Percentiles rank a stretch among this genome's conserved stretches.
Evolutionary conservation across 2,113 vertebrate species (phyloP).

Genomic region (Sakesphorus luctuosus): DNA sequence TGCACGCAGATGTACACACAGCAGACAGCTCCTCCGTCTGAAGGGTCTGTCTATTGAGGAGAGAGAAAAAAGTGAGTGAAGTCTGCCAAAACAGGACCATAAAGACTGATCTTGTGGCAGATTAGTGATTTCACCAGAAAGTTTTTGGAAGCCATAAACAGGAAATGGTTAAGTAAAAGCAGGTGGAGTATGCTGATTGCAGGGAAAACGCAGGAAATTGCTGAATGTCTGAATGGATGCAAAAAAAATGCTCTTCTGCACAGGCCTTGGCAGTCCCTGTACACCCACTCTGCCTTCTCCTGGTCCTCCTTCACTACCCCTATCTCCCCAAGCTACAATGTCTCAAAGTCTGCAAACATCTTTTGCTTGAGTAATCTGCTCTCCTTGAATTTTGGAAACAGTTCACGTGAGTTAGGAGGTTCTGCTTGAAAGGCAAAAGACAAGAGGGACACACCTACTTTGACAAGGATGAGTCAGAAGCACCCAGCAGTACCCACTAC

Average conservation of each 20-base stretch:
- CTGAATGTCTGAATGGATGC: constrained; percentile 71
- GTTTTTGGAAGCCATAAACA: constrained; percentile 70
- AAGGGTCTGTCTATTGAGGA: neutral
- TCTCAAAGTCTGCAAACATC: neutral
- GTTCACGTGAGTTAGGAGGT: neutral
- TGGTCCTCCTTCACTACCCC: neutral
- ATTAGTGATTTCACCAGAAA: constrained; percentile 38
- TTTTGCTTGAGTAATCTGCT: constrained; percentile 12
- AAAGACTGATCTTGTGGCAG: constrained; percentile 2
- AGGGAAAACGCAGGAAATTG: constrained; percentile 78
- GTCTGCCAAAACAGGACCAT: neutral
- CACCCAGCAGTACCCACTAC: neutral
- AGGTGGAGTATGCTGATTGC: constrained; percentile 69
- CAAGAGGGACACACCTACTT: neutral
- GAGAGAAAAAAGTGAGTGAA: neutral
- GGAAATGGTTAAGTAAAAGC: constrained; percentile 81
- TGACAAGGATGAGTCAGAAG: neutral
- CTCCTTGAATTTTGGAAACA: neutral
- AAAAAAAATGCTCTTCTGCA: constrained; percentile 63
- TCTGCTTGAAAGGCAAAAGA: neutral
- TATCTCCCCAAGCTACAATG: constrained; percentile 2
- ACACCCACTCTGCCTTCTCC: neutral
- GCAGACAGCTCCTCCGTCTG: neutral
- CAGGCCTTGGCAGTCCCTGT: constrained; percentile 24
- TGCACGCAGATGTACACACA: neutral